A percentile compares a stretch with the other conserved stretches of the same genome.
Evolutionary conservation across 37 sponge, comb jelly and placozoan genomes (phyloP).

Genomic region (Oopsacas minuta): DNA sequence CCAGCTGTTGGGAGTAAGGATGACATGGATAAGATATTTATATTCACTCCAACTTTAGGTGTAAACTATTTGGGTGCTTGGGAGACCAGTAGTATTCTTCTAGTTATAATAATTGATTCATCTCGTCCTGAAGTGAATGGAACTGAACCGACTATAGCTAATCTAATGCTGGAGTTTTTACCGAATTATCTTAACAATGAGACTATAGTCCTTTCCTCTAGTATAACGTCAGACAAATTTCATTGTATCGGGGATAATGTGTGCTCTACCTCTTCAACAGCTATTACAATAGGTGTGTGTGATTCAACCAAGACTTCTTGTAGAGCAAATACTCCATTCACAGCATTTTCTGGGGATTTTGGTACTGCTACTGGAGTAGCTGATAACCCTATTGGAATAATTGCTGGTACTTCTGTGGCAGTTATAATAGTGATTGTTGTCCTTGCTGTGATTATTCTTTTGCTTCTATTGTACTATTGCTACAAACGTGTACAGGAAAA

Average conservation of each 20-base stretch:
- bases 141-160: not conserved
- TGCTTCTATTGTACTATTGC: slow-evolving; percentile 30
- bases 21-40: slow-evolving; percentile 51
- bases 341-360: slow-evolving; percentile 23
- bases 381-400: not conserved
- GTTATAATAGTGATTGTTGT: slow-evolving; percentile 36
- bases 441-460: slow-evolving; percentile 24
- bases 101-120: slow-evolving; percentile 41
- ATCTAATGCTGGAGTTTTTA: slow-evolving; percentile 37
- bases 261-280: slow-evolving; percentile 19
- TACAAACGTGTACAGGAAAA: slow-evolving; percentile 37
- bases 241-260: slow-evolving; percentile 73
- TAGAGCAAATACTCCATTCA: slow-evolving; percentile 32
- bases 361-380: slow-evolving; percentile 11
- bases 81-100: slow-evolving; percentile 28
- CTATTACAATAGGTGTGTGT: slow-evolving; percentile 55
- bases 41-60: slow-evolving; percentile 49
- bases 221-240: slow-evolving; percentile 32
- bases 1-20: slow-evolving; percentile 43
- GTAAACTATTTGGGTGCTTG: slow-evolving; percentile 48
- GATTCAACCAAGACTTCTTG: slow-evolving; percentile 38
- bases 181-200: slow-evolving; percentile 37
- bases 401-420: not conserved
- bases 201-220: not conserved
- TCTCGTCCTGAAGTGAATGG: not conserved